Evolutionary conservation across 2,888 invertebrate genomes (phyloP).

Genomic region (Sympetrum striolatum): DNA sequence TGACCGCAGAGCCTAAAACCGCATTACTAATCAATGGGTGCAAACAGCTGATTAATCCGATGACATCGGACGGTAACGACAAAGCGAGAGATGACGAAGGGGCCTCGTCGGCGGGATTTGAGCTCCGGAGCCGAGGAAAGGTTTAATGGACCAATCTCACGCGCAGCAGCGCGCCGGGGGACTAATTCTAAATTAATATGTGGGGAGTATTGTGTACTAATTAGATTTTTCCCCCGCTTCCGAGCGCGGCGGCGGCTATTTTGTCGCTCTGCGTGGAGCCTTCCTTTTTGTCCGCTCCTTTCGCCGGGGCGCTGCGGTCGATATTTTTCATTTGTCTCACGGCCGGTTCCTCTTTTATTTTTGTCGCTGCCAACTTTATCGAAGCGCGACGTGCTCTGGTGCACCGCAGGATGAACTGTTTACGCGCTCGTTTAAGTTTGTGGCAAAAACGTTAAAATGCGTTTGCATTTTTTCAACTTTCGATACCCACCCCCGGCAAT

Average conservation of each 20-base stretch:
- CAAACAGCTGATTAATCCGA: slow-evolving; percentile 30
- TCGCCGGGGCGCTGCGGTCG: not conserved
- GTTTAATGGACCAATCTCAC: not conserved
- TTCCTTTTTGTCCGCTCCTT: not conserved
- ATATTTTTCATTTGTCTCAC: too few relatives aligned
- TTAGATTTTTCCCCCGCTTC: not conserved
- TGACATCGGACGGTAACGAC: slow-evolving; percentile 12
- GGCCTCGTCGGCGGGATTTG: not conserved
- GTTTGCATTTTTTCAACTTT: too few relatives aligned
- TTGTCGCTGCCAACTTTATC: too few relatives aligned
- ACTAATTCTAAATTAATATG: not conserved
- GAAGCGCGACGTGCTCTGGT: too few relatives aligned
- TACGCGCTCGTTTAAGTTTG: too few relatives aligned
- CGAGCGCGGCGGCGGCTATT: not conserved
- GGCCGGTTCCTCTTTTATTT: too few relatives aligned
- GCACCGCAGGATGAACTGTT: too few relatives aligned
- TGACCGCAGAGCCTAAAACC: slow-evolving; percentile 22
- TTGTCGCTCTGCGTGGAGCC: not conserved
- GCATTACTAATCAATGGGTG: slow-evolving; percentile 31
- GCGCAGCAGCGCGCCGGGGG: not conserved
- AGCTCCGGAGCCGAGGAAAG: not conserved
- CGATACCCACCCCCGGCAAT: too few relatives aligned
- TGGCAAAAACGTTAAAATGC: too few relatives aligned
- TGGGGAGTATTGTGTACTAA: not conserved
- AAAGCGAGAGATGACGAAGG: not conserved